phyloP scores from a whole-genome alignment of 2,113 vertebrate species.

The Alectura lathami region DNA sequence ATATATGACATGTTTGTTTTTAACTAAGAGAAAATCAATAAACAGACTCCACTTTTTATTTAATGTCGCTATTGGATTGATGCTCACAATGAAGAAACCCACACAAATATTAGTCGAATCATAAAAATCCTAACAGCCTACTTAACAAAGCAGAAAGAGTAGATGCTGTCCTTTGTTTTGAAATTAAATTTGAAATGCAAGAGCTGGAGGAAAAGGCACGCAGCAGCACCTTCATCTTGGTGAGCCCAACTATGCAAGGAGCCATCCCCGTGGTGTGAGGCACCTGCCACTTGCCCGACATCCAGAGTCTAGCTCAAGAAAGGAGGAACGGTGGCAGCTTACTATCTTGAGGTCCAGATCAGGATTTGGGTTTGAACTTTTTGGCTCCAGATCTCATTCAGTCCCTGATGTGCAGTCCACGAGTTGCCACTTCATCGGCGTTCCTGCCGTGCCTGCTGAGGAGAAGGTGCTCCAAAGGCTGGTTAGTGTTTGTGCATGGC shows the following conservation, averaged over 20 bases:
- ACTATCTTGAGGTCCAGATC: not conserved
- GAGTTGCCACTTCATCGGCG: accelerated
- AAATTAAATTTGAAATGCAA: not conserved
- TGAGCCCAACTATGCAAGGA: not conserved
- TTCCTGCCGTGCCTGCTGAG: not conserved
- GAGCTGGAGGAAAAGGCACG: not conserved
- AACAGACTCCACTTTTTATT: constrained; percentile 15
- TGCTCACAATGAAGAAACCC: not conserved
- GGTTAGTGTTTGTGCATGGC: not conserved
- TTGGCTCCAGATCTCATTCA: accelerated
- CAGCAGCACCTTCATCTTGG: not conserved
- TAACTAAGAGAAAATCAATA: constrained; percentile 55
- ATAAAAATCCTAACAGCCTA: constrained; percentile 29
- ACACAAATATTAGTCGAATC: not conserved
- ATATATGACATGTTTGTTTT: constrained; percentile 21
- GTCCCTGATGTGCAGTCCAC: accelerated
- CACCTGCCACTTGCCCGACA: accelerated
- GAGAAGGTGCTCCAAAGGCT: not conserved
- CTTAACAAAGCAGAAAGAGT: constrained; percentile 33
- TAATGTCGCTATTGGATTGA: not conserved
- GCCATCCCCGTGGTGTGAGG: not conserved
- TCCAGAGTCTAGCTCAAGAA: not conserved
- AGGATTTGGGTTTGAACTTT: not conserved
- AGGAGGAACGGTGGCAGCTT: not conserved
- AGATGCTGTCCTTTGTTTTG: not conserved